Evolutionary conservation across 2,888 invertebrate species (phyloP), one percentile per base, ranked within the genome.

Genomic region (Phyllotreta cruciferae): DNA sequence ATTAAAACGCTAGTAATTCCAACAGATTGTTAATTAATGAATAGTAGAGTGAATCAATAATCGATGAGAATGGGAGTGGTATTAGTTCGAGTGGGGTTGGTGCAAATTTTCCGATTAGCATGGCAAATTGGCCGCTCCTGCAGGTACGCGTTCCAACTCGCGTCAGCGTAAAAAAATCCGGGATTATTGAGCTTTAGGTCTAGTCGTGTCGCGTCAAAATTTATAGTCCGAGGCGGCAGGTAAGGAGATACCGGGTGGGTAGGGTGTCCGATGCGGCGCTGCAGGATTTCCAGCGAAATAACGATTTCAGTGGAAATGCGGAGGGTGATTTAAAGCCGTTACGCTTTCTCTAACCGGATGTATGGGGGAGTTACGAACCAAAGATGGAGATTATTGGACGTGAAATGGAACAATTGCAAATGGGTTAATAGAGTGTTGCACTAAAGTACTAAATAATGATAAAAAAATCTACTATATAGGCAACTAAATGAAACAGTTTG

Each of bases 111-210:
- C n/a, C n/a, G n/a, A n/a, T n/a, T n/a, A n/a, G n/a, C n/a, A n/a
- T n/a, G n/a, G n/a, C n/a, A n/a, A n/a, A n/a, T n/a, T n/a, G n/a
- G n/a, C n/a, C n/a, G n/a, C n/a, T n/a, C n/a, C n/a, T n/a, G n/a
- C n/a, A n/a, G 34, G 37, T 9, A 39, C 39, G 37, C 49, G 38
- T 61, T 45, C n/a, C 37, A 62, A 56, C 44, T 36, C 10, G 37
- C 37, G 56, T 56, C 50, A 44, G 52, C 24, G 6, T 38, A 52
- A 52, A 56, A 10, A 38, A 14, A 11, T 24, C n/a, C 36, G 13
- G 39, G 24, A 62, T 62, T 62, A 62, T 62, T 44, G 56, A 45
- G 37, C 36, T 38, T n/a, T n/a, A n/a, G n/a, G n/a, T n/a, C n/a
- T n/a, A n/a, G n/a, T 55, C 47, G 55, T 14, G 37, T 55, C 56